phyloP scores from a whole-genome alignment of 2,888 invertebrate species.

The Unio pictorum region DNA sequence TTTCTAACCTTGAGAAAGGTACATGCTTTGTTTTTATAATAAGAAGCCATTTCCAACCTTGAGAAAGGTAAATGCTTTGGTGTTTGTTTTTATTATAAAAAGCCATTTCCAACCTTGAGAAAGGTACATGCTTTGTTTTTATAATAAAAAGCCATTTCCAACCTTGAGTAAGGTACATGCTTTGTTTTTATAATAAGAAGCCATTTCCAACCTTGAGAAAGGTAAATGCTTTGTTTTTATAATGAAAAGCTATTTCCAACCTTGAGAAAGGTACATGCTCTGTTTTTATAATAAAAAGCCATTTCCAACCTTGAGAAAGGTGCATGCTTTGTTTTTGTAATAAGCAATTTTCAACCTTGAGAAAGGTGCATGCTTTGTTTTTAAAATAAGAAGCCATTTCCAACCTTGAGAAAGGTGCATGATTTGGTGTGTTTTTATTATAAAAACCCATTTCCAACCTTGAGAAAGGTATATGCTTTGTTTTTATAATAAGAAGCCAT shows the following conservation, averaged over 20 bases:
- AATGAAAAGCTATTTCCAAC: conserved; percentile 74
- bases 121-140: conserved; percentile 70
- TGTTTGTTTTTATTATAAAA: no score
- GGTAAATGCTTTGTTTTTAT: conserved; percentile 68
- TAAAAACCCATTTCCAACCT: conserved; percentile 75
- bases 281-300: conserved; percentile 66
- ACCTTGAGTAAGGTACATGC: conserved; percentile 76
- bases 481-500: conserved; percentile 70
- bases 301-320: conserved; percentile 77
- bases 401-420: conserved; percentile 76
- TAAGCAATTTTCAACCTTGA: conserved; percentile 76
- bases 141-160: conserved; percentile 73
- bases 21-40: background rate
- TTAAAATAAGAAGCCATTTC: conserved; percentile 73
- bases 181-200: conserved; percentile 59
- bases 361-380: conserved; percentile 71
- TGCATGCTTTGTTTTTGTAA: conserved; percentile 40
- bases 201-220: conserved; percentile 76
- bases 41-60: conserved; percentile 75
- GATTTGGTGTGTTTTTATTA: no score
- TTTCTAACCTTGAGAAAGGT: conserved; percentile 77
- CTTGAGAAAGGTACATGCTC: conserved; percentile 75
- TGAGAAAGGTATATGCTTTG: conserved; percentile 73
- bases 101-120: conserved; percentile 76
- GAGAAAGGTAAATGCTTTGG: conserved; percentile 73